Evolutionary conservation across 2,888 invertebrate genomes (phyloP).

Genomic region (Phymatocera aterrima): DNA sequence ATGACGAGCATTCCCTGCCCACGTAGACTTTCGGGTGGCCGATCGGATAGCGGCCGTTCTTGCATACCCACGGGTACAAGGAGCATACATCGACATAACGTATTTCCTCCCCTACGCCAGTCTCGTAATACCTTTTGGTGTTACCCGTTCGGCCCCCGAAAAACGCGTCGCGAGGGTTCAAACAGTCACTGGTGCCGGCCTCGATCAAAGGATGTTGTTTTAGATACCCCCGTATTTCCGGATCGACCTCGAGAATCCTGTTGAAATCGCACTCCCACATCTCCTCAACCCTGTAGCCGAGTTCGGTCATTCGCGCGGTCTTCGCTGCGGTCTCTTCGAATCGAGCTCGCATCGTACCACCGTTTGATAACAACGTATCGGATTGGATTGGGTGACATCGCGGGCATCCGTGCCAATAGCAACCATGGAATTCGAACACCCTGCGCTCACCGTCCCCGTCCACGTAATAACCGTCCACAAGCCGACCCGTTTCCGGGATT

Average conservation of each 20-base stretch:
- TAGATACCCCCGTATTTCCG: background rate
- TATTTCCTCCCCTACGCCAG: constrained; percentile 5
- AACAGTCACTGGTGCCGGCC: too few relatives aligned
- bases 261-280: constrained; percentile 51
- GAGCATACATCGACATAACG: constrained; percentile 47
- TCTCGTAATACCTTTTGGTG: background rate
- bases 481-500: constrained; percentile 24
- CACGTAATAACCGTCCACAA: constrained; percentile 50
- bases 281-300: constrained; percentile 21
- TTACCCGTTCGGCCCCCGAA: background rate
- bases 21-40: constrained; percentile 46
- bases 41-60: constrained; percentile 48
- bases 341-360: constrained; percentile 39
- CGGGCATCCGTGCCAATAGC: constrained; percentile 50
- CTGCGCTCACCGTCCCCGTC: constrained; percentile 7
- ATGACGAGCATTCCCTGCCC: background rate
- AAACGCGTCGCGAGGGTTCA: constrained; percentile 5
- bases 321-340: constrained; percentile 33
- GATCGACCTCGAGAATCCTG: background rate
- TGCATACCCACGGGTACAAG: constrained; percentile 50
- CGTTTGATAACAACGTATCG: constrained; percentile 3
- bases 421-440: constrained; percentile 52
- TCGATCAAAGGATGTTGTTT: background rate
- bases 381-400: constrained; percentile 41
- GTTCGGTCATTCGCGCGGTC: background rate